These are phyloP conservation scores for Delichon dasypus DNA, from an alignment of 2,797 vertebrate genomes.

Conservation along the genomic window DNA sequence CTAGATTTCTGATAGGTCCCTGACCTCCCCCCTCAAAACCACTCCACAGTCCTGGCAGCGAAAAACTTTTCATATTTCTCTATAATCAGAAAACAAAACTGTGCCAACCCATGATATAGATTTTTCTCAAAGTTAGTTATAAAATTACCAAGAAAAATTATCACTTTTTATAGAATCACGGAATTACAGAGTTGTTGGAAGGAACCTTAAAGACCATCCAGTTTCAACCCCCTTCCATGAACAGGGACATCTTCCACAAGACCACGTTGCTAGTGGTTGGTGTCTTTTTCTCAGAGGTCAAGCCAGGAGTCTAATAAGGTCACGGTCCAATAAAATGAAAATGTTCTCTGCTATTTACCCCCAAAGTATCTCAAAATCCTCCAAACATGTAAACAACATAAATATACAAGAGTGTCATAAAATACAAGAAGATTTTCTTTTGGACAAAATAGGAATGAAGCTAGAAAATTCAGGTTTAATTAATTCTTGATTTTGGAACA, in stretches of 20 bases:
- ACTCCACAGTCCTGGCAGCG: too few relatives aligned
- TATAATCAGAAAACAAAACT: too few relatives aligned
- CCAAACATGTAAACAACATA: fast-evolving
- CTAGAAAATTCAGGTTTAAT: not conserved
- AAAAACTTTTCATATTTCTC: too few relatives aligned
- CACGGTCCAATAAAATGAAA: not conserved
- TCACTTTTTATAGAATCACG: fast-evolving
- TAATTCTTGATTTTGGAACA: not conserved
- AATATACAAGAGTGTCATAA: fast-evolving
- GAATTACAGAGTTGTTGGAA: not conserved
- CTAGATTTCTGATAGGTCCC: too few relatives aligned
- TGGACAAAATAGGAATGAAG: not conserved
- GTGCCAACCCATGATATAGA: too few relatives aligned
- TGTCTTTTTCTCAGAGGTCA: not conserved
- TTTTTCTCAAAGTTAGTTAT: not conserved
- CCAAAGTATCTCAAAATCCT: not conserved
- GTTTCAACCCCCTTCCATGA: not conserved
- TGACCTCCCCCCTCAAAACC: too few relatives aligned
- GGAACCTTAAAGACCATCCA: not conserved
- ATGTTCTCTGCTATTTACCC: fast-evolving
- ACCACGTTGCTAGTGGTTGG: fast-evolving
- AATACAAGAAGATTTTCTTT: not conserved
- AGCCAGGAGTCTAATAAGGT: not conserved
- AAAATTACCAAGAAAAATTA: not conserved
- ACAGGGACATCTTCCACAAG: not conserved